Evolutionary conservation across 2,113 vertebrate species (phyloP), one percentile per base, ranked within the genome.

Genomic region (Paraplagusia blochii): DNA sequence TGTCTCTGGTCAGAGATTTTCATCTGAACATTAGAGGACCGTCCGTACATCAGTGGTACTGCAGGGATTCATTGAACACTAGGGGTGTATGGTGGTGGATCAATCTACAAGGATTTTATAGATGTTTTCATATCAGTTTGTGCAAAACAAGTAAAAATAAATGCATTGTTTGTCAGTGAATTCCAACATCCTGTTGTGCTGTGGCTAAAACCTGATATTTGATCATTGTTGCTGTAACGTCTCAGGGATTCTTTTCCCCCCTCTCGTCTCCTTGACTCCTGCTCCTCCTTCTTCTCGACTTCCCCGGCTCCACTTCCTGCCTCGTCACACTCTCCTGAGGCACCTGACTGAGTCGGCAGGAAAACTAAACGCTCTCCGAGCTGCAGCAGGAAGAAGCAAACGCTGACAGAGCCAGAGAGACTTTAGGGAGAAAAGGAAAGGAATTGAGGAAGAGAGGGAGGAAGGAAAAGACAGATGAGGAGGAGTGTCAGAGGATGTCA

Each of bases 311-410:
- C 35, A 61, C 87, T 89, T 90, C 89, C 87, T 76, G 87, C 81
- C 87, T 83, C 53, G 80, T 80, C 76, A 72, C 82, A 80, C 83
- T 86, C 84, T 89, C 67, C 74, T 35, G 52, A 62, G 59, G 69
- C 80, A 83, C 73, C 81, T 81, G 83, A 83, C 76, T 58, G 47
- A 15, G 69, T 71, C 57, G 36, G 42, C 83, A 88, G 86, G 83
- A 83, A 83, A 79, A 64, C 40, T 72, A 79, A 81, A 64, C 42
- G 63, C 64, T 65, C 44, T 55, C 76, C 66, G 83, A 77, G 71
- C 63, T 43, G 60, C 46, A 2, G 65, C 64, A 75, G 73, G 76
- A 44, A 53, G 16, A 58, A 69, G 1, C 58, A 77, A 60, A 50
- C 22, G 68, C 66, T 63, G 61, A 61, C 66, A 4, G 69, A 80